Evolutionary conservation across 2,797 vertebrate species (phyloP).

Genomic region (Myotis daubentonii): DNA sequence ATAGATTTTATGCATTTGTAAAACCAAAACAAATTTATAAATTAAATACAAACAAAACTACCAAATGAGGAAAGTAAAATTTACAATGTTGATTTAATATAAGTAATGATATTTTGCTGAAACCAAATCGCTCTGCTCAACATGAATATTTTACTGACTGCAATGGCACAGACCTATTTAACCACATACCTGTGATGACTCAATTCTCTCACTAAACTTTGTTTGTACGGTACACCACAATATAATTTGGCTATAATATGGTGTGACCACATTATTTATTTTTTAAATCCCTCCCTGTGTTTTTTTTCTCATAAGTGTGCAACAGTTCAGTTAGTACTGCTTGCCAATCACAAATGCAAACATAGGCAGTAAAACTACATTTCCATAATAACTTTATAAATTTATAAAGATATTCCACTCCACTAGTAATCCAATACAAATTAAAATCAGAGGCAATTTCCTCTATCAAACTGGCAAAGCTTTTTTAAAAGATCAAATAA

Average conservation of each 20-base stretch:
- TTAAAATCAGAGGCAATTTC: conserved; percentile 58
- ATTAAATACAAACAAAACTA: conserved; percentile 54
- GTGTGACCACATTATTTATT: conserved; percentile 58
- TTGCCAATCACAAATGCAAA: conserved; percentile 56
- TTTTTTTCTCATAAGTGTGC: background rate
- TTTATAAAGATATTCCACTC: conserved; percentile 44
- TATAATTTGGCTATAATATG: conserved; percentile 21
- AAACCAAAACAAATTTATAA: conserved; percentile 50
- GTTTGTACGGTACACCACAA: background rate
- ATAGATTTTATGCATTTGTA: conserved; percentile 26
- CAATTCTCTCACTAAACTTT: background rate
- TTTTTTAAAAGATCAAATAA: conserved; percentile 64
- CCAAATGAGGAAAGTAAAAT: conserved; percentile 46
- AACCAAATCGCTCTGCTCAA: background rate
- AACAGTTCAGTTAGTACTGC: conserved; percentile 45
- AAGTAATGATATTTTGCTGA: conserved; percentile 2
- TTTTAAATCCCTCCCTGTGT: conserved; percentile 40
- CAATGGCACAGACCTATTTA: background rate
- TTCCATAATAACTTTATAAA: conserved; percentile 47
- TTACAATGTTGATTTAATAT: conserved; percentile 39
- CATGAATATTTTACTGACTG: background rate
- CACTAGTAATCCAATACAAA: conserved; percentile 36
- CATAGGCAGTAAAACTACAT: conserved; percentile 50
- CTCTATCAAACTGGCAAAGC: conserved; percentile 30
- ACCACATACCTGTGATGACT: background rate